Evolutionary conservation across 2,888 invertebrate species (phyloP).

Genomic region (Drosophila prostipennis): DNA sequence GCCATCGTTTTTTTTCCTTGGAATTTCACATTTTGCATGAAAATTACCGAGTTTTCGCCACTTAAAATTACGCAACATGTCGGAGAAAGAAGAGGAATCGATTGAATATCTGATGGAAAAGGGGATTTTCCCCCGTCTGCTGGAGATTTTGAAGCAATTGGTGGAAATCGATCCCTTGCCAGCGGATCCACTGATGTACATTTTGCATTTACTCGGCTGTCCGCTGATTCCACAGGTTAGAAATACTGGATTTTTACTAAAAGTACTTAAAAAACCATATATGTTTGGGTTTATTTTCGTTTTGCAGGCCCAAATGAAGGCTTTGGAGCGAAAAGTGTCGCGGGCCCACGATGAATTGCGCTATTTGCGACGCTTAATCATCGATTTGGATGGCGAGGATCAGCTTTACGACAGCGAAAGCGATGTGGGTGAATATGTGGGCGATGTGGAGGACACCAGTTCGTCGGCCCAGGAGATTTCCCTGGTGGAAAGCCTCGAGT

Average conservation of each 20-base stretch:
- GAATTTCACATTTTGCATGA: background rate
- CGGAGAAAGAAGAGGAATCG: slow-evolving; percentile 40
- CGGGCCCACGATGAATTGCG: slow-evolving; percentile 62
- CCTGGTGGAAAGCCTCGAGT: background rate
- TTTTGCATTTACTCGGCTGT: slow-evolving; percentile 55
- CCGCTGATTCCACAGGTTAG: slow-evolving; percentile 61
- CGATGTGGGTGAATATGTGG: slow-evolving; percentile 58
- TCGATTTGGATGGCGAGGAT: slow-evolving; percentile 47
- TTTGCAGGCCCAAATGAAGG: slow-evolving; percentile 55
- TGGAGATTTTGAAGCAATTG: slow-evolving; percentile 51
- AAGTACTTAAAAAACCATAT: too few species aligned
- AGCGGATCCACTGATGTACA: slow-evolving; percentile 51
- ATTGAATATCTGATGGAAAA: slow-evolving; percentile 43
- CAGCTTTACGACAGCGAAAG: slow-evolving; percentile 56
- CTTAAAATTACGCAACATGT: slow-evolving; percentile 31
- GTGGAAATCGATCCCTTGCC: slow-evolving; percentile 44
- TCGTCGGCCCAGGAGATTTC: background rate
- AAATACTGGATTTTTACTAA: background rate
- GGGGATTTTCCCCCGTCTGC: slow-evolving; percentile 49
- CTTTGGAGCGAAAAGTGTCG: slow-evolving; percentile 59
- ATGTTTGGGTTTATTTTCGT: background rate
- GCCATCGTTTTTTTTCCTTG: background rate
- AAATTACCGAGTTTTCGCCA: background rate
- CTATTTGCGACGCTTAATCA: slow-evolving; percentile 50
- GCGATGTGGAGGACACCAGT: slow-evolving; percentile 33